Percentiles rank a stretch among this genome's conserved stretches.
phyloP scores from a whole-genome alignment of 2,888 invertebrate species.

The Himalopsyche anomala region DNA sequence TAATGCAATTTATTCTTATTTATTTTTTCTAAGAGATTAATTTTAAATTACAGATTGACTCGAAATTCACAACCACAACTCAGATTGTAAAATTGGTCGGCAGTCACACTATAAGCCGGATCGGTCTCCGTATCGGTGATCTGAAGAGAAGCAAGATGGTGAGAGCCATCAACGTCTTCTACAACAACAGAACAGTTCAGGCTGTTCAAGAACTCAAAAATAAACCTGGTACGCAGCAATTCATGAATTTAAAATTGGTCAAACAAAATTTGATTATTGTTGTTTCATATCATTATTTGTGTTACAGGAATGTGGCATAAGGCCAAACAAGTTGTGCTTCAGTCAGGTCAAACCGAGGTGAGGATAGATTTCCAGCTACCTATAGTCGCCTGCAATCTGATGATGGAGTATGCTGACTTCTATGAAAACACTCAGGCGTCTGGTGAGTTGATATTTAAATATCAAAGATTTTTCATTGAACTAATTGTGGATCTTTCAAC shows the following conservation, averaged over 20 bases:
- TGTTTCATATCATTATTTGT: slow-evolving; percentile 22
- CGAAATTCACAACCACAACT: slow-evolving; percentile 98
- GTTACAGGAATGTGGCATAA: slow-evolving; percentile 93
- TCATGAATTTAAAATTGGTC: no score
- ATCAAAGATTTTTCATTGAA: not conserved
- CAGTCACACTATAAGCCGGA: slow-evolving; percentile 96
- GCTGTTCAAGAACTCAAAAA: slow-evolving; percentile 98
- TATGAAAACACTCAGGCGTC: slow-evolving; percentile 96
- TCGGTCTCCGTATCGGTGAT: slow-evolving; percentile 94
- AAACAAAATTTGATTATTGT: not conserved
- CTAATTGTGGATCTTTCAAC: no score
- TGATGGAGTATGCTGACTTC: slow-evolving; percentile 99
- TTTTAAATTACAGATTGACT: slow-evolving; percentile 82
- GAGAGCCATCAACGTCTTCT: slow-evolving; percentile 95
- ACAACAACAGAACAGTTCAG: slow-evolving; percentile 96
- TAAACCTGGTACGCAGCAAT: slow-evolving; percentile 80
- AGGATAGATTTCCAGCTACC: slow-evolving; percentile 98
- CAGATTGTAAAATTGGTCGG: slow-evolving; percentile 97
- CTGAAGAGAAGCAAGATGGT: slow-evolving; percentile 98
- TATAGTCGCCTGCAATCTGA: slow-evolving; percentile 97
- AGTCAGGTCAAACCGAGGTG: slow-evolving; percentile 95
- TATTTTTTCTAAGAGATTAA: slow-evolving; percentile 32
- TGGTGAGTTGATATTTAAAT: slow-evolving; percentile 71
- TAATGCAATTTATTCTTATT: no score
- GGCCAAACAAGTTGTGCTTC: slow-evolving; percentile 93